Conservation (phyloP, 2,113 vertebrate genomes). For the Desmodus rotundus region DNA sequence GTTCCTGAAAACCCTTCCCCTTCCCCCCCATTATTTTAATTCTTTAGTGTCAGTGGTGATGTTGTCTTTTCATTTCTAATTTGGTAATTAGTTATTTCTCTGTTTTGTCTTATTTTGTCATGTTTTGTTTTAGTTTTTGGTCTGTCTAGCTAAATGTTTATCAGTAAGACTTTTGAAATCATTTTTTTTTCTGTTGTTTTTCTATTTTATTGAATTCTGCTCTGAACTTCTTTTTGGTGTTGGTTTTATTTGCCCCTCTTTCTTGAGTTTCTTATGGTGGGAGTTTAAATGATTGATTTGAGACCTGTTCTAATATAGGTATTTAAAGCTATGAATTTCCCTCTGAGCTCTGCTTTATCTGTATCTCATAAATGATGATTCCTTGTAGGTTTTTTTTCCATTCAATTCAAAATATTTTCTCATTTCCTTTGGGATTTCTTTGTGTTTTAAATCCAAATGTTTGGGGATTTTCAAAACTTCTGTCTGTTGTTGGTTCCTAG, state of each 20-base stretch:
- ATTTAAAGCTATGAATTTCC: constrained; percentile 2
- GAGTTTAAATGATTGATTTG: background rate
- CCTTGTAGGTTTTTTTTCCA: background rate
- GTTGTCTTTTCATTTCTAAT: background rate
- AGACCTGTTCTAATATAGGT: background rate
- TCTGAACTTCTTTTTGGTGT: background rate
- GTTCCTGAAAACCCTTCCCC: no score
- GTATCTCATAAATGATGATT: background rate
- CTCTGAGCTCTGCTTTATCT: background rate
- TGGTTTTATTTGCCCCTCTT: background rate
- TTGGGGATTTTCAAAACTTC: background rate
- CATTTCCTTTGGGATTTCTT: background rate
- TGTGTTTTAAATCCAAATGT: constrained; percentile 1
- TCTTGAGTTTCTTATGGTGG: background rate
- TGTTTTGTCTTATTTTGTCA: background rate
- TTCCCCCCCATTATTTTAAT: background rate
- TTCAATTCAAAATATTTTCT: background rate
- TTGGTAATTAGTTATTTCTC: background rate
- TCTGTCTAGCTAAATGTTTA: background rate
- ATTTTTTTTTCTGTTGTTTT: background rate
- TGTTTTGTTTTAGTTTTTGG: background rate
- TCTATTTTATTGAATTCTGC: background rate
- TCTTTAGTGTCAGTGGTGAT: background rate
- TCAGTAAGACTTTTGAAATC: background rate
- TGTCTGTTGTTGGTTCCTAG: background rate